Conservation (phyloP, 2,113 vertebrate genomes). For the Rattus norvegicus region DNA sequence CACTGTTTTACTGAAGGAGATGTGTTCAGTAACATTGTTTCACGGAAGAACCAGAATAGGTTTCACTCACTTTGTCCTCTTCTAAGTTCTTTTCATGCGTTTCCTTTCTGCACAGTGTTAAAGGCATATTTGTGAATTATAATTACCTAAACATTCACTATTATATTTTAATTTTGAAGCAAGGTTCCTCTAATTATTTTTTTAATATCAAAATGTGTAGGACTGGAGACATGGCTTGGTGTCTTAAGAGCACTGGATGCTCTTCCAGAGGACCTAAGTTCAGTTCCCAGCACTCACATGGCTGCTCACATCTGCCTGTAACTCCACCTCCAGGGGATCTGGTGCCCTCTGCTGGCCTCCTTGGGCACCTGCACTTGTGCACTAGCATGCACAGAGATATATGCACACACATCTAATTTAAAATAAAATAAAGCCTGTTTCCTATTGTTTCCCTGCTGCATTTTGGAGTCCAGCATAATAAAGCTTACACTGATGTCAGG, state of each 20-base stretch:
- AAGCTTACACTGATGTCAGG: not conserved
- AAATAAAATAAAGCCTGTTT: not conserved
- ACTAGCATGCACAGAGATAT: not conserved
- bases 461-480: not conserved
- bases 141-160: not conserved
- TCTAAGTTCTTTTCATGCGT: not conserved
- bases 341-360: not conserved
- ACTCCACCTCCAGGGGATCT: not conserved
- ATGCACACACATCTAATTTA: not conserved
- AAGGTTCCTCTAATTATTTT: not conserved
- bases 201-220: not conserved
- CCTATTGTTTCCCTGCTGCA: not conserved
- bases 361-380: not conserved
- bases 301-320: not conserved
- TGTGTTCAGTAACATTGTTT: not conserved
- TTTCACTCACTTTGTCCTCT: not conserved
- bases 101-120: not conserved
- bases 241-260: not conserved
- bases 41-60: not conserved
- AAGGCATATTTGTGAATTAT: not conserved
- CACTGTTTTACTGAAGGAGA: not conserved
- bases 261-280: not conserved
- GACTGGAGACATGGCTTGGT: not conserved
- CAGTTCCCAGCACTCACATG: not conserved
- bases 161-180: constrained; percentile 36